Evolutionary conservation across 1,140 invertebrate genomes (phyloP), one percentile per base, ranked within the genome.

Genomic region (Dendrolimus punctatus): DNA sequence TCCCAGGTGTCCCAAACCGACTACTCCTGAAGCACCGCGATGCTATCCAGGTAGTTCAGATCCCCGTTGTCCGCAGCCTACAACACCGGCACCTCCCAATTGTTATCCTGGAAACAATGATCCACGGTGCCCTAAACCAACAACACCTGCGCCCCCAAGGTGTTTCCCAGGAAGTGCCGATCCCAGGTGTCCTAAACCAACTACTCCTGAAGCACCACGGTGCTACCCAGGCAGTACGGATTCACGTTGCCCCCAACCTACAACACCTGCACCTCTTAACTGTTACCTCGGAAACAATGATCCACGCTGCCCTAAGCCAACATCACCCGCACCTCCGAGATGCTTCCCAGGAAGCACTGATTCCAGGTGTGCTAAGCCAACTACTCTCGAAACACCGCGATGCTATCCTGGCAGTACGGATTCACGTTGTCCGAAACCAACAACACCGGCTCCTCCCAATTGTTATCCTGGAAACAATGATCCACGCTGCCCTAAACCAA

Each of bases 141-240:
- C 73, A 23, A 76, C 71, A 6, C 51, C 58, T 1, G 57, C 60
- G 51, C 61, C 71, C 46, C 73, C 70, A 8, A 64, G 59, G 0
- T 89, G 88, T 58, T 85, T 72, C 54, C 87, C 87, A 3, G 88
- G 89, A 8, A 78, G 71, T n/a, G 69, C 53, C 8, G 85, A 88
- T 71, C 87, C 87, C 39, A 64, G 84, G 53, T 88, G 87, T 60
- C 85, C 86, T 4, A 68, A 71, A 40, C 60, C 71, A 10, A 71
- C 66, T 5, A 65, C 68, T 5, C 50, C 54, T 6, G 48, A 44
- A 6, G 48, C 64, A 39, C 68, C 70, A 6, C 53, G 59, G 23
- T 84, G 81, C 54, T 85, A 62, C 53, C 78, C 82, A 9, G 87
- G 85, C 1, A 54, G 49, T 6, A 64, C 51, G 46, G 84, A 88